A percentile compares a stretch with the other conserved stretches of the same genome.
Conservation (phyloP, 2,888 invertebrate species). For the Oscheius onirici region DNA sequence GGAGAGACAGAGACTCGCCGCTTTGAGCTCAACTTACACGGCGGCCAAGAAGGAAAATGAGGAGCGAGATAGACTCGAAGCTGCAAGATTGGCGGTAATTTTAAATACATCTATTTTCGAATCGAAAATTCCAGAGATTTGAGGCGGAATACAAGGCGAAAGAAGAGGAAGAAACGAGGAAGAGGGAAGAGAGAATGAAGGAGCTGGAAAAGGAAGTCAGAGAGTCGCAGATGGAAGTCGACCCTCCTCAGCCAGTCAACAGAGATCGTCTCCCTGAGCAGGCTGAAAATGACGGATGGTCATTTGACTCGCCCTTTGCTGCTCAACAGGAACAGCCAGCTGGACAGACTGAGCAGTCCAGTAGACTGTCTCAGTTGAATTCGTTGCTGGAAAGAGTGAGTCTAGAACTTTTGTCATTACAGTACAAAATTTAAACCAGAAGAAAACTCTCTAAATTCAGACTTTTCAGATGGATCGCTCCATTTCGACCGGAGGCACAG, state of each 20-base stretch:
- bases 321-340: not conserved
- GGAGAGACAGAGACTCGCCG: slow-evolving; percentile 4
- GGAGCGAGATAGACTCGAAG: slow-evolving; percentile 45
- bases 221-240: slow-evolving; percentile 27
- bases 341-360: not conserved
- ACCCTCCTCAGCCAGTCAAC: slow-evolving; percentile 9
- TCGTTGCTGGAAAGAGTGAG: slow-evolving; percentile 42
- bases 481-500: not conserved
- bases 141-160: slow-evolving; percentile 5
- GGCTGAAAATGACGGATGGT: slow-evolving; percentile 7
- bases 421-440: slow-evolving; percentile 1
- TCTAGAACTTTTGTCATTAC: not conserved
- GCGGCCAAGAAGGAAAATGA: slow-evolving; percentile 49
- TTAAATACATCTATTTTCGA: not conserved
- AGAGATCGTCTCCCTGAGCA: not conserved
- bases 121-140: slow-evolving; percentile 20
- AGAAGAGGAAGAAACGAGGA: slow-evolving; percentile 31
- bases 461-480: slow-evolving; percentile 27
- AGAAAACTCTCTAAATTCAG: not conserved
- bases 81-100: slow-evolving; percentile 22
- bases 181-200: slow-evolving; percentile 15
- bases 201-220: slow-evolving; percentile 15
- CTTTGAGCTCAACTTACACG: not conserved
- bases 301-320: slow-evolving; percentile 41
- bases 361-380: slow-evolving; percentile 42